phyloP scores from a whole-genome alignment of 2,113 vertebrate species.

The Gambusia holbrooki region DNA sequence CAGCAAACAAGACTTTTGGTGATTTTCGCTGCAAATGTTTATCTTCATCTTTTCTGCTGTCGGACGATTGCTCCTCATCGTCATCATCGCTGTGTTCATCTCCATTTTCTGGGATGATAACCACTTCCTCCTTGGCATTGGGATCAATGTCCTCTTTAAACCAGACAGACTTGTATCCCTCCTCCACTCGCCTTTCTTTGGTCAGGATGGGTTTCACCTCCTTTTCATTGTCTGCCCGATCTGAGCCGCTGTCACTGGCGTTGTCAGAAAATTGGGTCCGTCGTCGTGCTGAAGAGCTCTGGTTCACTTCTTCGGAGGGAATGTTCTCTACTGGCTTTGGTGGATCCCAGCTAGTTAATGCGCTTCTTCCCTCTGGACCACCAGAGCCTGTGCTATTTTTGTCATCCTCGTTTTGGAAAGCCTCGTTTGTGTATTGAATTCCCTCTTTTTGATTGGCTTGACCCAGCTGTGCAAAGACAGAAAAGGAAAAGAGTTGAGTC shows the following conservation, averaged over 20 bases:
- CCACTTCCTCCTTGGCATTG: conserved; percentile 76
- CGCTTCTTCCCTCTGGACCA: not conserved
- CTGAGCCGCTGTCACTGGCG: conserved; percentile 40
- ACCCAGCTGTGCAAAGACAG: conserved; percentile 55
- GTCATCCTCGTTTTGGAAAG: conserved; percentile 63
- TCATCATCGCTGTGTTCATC: conserved; percentile 62
- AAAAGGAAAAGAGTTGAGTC: not conserved
- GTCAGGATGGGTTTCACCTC: conserved; percentile 86
- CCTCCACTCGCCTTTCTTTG: conserved; percentile 79
- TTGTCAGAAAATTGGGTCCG: conserved; percentile 12
- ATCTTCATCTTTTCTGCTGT: conserved; percentile 12
- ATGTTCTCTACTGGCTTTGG: not conserved
- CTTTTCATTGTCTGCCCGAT: conserved; percentile 67
- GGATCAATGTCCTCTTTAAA: conserved; percentile 84
- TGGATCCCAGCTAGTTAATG: not conserved
- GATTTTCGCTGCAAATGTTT: not conserved
- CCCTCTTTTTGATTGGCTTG: conserved; percentile 57
- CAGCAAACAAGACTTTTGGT: conserved; percentile 34
- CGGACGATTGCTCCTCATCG: conserved; percentile 40
- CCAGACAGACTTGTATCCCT: conserved; percentile 86
- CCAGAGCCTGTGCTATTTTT: conserved; percentile 25
- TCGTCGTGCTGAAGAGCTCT: not conserved
- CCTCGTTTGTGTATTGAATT: conserved; percentile 74
- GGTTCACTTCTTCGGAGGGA: not conserved
- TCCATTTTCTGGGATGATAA: conserved; percentile 75